Evolutionary conservation across 2,797 vertebrate genomes (phyloP).

Genomic region (Sebastes paucispinis): DNA sequence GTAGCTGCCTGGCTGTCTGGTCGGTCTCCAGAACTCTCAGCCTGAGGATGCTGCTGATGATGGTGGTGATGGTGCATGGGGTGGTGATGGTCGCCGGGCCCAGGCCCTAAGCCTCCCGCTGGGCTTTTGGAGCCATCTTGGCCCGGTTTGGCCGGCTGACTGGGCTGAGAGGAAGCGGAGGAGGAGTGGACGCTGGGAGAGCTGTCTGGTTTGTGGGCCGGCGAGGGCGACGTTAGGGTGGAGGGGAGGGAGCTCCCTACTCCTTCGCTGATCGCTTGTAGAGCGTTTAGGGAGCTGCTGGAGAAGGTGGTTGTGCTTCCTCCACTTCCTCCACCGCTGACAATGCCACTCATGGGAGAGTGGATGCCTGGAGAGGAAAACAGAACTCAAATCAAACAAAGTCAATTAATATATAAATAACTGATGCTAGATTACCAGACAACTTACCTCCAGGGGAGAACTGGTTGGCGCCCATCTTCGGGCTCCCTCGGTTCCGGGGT

Average conservation of each 20-base stretch:
- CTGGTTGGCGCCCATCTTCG: slow-evolving; percentile 93
- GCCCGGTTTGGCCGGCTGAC: slow-evolving; percentile 77
- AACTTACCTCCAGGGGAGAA: slow-evolving; percentile 93
- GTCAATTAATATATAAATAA: background rate
- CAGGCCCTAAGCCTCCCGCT: slow-evolving; percentile 83
- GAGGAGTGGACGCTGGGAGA: slow-evolving; percentile 90
- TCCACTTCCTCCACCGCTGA: slow-evolving; percentile 79
- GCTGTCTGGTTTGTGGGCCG: slow-evolving; percentile 89
- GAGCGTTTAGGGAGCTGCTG: slow-evolving; percentile 95
- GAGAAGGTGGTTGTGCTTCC: slow-evolving; percentile 89
- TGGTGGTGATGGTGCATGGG: slow-evolving; percentile 75
- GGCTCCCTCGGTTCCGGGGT: slow-evolving; percentile 92
- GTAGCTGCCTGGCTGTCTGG: slow-evolving; percentile 84
- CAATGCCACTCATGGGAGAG: slow-evolving; percentile 91
- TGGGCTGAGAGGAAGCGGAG: slow-evolving; percentile 82
- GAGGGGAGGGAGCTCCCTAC: slow-evolving; percentile 94
- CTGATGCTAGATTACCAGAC: background rate
- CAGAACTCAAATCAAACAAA: background rate
- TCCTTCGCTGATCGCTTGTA: slow-evolving; percentile 97
- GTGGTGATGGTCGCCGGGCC: slow-evolving; percentile 70
- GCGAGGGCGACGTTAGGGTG: slow-evolving; percentile 90
- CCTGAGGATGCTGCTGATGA: slow-evolving; percentile 81
- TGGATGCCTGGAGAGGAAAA: slow-evolving; percentile 84
- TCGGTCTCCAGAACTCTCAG: slow-evolving; percentile 87
- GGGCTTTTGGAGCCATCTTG: slow-evolving; percentile 90